Base-by-base conservation (phyloP, 2,797 vertebrate species). In the Poecile montanus region DNA sequence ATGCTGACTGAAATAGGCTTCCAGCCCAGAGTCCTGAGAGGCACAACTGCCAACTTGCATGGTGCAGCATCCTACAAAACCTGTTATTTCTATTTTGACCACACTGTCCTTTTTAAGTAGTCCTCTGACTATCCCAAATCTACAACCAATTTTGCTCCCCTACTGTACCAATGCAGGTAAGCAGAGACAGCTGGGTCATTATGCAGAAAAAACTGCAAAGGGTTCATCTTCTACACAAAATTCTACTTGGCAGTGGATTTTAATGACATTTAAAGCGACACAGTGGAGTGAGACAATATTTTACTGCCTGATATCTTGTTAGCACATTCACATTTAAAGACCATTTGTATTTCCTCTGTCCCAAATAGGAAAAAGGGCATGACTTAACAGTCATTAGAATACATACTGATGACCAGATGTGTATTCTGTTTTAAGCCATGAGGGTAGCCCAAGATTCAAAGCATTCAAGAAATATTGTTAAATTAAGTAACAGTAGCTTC, bases 1-100 rank as follows among this genome's bases (percentile, higher is more conserved):
- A 6, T 2, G 18, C 54, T 48, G 36, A 25, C 53, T 16, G 60
- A 27, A 72, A 54, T 0, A 9, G 51, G 23, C 26, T 42, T 67
- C 48, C 3, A 16, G 16, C 21, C 45, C 25, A 0, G 15, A 17
- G 29, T 6, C 22, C 32, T 10, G 7, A 44, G 48, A 62, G 65
- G 18, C 2, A 4, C 0, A 15, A 65, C 42, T 11, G 4, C 10
- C 13, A 61, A 15, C 4, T 22, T 48, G 29, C 26, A 30, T 4
- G 0, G 2, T 10, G 19, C 63, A 45, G 5, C 27, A 30, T 4
- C 34, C 20, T 68, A 58, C 23, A 91, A 42, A 82, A n/a, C 14
- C 21, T 44, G 7, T 32, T 7, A 15, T 42, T 80, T 72, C 23
- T 44, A 7, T 45, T 84, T 67, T 68, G 21, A 29, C 9, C 18